Evolutionary conservation across 2,113 vertebrate species (phyloP).

Genomic region (Sapajus apella): DNA sequence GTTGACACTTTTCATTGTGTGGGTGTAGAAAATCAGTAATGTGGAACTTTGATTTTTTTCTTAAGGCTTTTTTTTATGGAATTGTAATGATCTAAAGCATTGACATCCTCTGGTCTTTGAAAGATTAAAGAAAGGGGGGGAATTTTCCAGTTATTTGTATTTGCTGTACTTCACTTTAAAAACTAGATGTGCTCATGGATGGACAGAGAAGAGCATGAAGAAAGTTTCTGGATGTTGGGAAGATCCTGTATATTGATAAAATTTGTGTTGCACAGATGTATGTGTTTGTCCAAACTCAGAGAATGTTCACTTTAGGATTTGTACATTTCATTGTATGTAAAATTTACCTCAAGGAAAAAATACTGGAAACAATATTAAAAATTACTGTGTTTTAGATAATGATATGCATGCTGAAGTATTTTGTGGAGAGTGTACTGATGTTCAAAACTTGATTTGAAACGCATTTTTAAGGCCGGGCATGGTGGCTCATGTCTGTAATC

Average conservation of each 20-base stretch:
- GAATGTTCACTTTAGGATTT: background rate
- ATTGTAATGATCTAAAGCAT: background rate
- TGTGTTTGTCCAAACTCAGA: background rate
- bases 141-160: background rate
- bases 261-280: background rate
- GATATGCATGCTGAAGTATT: background rate
- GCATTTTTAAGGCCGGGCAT: background rate
- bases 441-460: background rate
- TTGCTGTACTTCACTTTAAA: background rate
- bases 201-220: background rate
- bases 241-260: background rate
- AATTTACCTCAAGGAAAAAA: background rate
- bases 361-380: background rate
- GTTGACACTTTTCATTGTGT: background rate
- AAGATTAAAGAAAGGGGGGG: background rate
- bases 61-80: background rate
- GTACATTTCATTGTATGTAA: background rate
- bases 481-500: no score
- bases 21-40: background rate
- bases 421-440: background rate
- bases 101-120: background rate
- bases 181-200: background rate
- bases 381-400: background rate
- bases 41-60: background rate
- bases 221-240: background rate